phyloP scores from a whole-genome alignment of 2,888 invertebrate species.

The Nowickia ferox region DNA sequence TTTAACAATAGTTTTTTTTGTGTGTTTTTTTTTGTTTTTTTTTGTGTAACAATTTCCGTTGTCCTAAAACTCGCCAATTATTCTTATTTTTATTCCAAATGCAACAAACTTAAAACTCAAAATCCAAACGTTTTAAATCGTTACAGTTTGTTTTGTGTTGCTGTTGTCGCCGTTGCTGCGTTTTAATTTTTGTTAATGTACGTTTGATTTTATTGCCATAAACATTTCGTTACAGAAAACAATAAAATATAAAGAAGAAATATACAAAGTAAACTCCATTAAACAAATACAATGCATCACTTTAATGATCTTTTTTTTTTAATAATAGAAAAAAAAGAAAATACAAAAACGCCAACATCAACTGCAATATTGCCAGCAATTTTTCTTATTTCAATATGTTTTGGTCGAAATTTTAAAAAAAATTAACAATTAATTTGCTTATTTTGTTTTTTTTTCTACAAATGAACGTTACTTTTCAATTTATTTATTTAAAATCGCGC shows the following conservation, averaged over 20 bases:
- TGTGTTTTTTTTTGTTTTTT: conserved; percentile 5
- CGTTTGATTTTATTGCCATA: conserved; percentile 68
- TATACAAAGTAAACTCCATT: conserved; percentile 35
- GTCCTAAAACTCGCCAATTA: neutral
- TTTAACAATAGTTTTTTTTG: neutral
- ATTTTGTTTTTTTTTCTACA: conserved; percentile 26
- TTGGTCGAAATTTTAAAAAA: too few species aligned
- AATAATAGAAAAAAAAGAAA: neutral
- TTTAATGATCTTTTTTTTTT: conserved; percentile 35
- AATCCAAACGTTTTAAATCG: conserved; percentile 23
- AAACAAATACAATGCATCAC: conserved; percentile 40
- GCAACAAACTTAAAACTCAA: conserved; percentile 30
- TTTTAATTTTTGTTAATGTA: conserved; percentile 56
- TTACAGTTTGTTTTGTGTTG: conserved; percentile 6
- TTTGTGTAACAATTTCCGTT: conserved; percentile 25
- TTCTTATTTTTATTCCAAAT: conserved; percentile 2
- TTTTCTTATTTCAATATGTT: conserved; percentile 36
- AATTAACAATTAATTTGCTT: conserved; percentile 13
- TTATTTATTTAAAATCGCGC: conserved; percentile 61
- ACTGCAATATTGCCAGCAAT: conserved; percentile 51
- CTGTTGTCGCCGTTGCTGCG: conserved; percentile 18
- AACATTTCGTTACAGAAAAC: conserved; percentile 57
- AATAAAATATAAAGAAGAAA: conserved; percentile 22
- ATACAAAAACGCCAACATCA: conserved; percentile 24
- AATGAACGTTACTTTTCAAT: conserved; percentile 56